phyloP scores from a whole-genome alignment of 2,797 vertebrate genomes.

The Coracias cyanogaster region DNA sequence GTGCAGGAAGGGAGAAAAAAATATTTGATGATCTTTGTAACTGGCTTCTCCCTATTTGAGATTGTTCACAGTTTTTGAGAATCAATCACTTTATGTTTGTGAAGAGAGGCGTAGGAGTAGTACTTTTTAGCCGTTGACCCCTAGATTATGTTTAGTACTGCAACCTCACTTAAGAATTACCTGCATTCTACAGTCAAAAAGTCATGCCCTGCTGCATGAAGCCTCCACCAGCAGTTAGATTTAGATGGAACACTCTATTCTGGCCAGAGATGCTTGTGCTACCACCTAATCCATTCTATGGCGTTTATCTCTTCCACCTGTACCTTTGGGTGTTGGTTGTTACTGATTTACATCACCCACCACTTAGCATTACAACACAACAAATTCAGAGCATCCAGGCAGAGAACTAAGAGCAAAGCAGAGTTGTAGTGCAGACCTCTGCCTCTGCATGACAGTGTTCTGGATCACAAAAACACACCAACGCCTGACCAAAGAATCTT shows the following conservation, averaged over 20 bases:
- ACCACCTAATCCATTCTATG: not conserved
- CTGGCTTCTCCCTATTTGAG: not conserved
- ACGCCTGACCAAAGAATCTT: not conserved
- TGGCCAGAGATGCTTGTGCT: not conserved
- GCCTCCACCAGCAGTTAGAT: not conserved
- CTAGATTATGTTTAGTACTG: not conserved
- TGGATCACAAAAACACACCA: not conserved
- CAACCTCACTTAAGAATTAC: not conserved
- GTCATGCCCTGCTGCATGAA: not conserved
- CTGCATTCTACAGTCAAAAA: not conserved
- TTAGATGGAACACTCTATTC: not conserved
- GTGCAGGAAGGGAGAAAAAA: not conserved
- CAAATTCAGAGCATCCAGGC: not conserved
- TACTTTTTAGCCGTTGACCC: not conserved
- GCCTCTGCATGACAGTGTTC: not conserved
- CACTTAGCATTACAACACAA: not conserved
- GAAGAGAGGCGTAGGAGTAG: not conserved
- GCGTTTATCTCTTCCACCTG: not conserved
- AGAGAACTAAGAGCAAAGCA: not conserved
- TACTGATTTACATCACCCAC: not conserved
- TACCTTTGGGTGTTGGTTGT: not conserved
- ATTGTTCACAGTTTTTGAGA: not conserved
- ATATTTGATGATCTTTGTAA: not conserved
- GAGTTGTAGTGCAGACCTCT: not conserved
- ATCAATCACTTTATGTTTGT: not conserved